Base-by-base conservation (phyloP, 2,888 invertebrate genomes). In the Hermaeophaga mercurialis region DNA sequence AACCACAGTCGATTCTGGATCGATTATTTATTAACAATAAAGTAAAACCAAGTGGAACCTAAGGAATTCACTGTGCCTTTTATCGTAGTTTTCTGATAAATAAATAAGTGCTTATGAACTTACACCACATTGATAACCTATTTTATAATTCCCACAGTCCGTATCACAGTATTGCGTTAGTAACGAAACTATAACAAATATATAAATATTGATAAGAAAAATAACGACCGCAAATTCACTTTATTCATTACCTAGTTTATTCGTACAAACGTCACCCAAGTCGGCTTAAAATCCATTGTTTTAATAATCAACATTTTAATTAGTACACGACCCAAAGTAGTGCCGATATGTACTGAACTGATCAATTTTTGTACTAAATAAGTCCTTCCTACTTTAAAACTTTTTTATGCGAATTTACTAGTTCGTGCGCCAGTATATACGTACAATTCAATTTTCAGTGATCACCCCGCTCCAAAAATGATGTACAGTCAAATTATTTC, bases 81-180 rank as follows among this genome's bases (percentile, higher is more conserved):
- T n/a, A n/a, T n/a, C n/a, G n/a, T n/a, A n/a, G n/a, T n/a, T 3
- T 22, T 31, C 31, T 31, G 31, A 31, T 31, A 31, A 12, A 3
- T 3, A 31, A n/a, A 31, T 11, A 12, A n/a, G 12, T 8, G 9
- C 17, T 36, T 14, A 8, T 36, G 36, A 36, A 36, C 36, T 36
- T 36, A 36, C 36, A 17, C 36, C 8, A 11, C 15, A 8, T 34
- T 34, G 36, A 36, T 36, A 36, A 36, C 36, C 36, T 36, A 36
- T 12, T 36, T 36, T 17, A 36, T 36, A 12, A 17, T 36, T 36
- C 36, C 17, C 36, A 12, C 36, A 8, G 8, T 17, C 9, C 2
- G 9, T 36, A 36, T 15, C 36, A 36, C 36, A 2, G 36, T 9
- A 9, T 36, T 36, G 7, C 11, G 15, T 36, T 36, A 17, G 36